Evolutionary conservation across 2,113 vertebrate genomes (phyloP).

Genomic region (Arizona elegans): DNA sequence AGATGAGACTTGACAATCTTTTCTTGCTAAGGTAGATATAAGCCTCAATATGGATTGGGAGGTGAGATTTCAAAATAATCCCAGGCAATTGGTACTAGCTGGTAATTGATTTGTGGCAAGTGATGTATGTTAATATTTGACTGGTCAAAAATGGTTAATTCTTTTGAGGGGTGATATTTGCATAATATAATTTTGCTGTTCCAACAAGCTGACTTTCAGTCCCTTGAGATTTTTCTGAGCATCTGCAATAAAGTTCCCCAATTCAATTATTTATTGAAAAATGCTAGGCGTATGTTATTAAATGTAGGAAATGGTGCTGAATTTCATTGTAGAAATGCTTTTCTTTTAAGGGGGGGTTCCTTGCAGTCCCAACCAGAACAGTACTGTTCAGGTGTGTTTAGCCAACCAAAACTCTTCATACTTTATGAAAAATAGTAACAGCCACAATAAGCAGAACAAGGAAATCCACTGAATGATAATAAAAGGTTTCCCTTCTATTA

Average conservation of each 20-base stretch:
- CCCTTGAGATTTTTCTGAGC: neutral
- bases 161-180: neutral
- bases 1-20: neutral
- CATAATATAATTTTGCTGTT: neutral
- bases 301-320: neutral
- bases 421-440: neutral
- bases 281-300: neutral
- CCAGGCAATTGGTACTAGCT: neutral
- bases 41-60: neutral
- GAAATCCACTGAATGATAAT: neutral
- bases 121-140: neutral
- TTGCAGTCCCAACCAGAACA: too few species aligned
- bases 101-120: neutral
- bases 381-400: neutral
- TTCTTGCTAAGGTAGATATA: neutral
- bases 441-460: neutral
- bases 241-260: neutral
- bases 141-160: neutral
- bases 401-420: neutral
- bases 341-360: neutral
- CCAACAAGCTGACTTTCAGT: neutral
- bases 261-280: neutral
- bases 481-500: neutral
- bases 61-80: neutral
- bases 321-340: neutral